These are phyloP conservation scores for Sphaerolaimus hirsutus DNA, from an alignment of 2,888 invertebrate species.

Conservation along the genomic window DNA sequence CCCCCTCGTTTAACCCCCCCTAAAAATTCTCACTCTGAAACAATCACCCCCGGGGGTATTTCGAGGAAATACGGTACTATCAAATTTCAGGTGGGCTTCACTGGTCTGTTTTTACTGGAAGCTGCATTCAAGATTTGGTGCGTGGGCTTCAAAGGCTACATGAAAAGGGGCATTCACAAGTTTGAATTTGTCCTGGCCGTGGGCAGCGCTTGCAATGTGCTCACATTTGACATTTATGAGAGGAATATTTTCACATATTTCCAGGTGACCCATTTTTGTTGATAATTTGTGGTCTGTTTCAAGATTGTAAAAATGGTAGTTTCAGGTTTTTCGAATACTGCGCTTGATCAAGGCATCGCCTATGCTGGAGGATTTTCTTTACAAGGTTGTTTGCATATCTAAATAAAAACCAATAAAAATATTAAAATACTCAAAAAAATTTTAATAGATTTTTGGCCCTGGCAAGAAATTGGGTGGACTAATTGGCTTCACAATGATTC, in stretches of 20 bases:
- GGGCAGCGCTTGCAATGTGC: conserved; percentile 69
- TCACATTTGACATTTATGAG: conserved; percentile 55
- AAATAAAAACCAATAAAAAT: not conserved
- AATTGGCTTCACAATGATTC: conserved; percentile 97
- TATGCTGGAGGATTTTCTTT: conserved; percentile 74
- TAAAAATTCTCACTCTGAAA: too few relatives aligned
- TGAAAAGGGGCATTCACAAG: conserved; percentile 40
- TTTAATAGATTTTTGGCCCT: conserved; percentile 39
- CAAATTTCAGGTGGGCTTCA: conserved; percentile 58
- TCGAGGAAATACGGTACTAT: too few relatives aligned
- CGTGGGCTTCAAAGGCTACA: conserved; percentile 70
- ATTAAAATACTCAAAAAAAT: not conserved
- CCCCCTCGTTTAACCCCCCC: too few relatives aligned
- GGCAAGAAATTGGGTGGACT: conserved; percentile 95
- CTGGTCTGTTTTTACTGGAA: conserved; percentile 73
- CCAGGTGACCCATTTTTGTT: conserved; percentile 39
- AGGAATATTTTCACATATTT: conserved; percentile 83
- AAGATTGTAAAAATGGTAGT: conserved; percentile 2
- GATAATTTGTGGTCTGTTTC: not conserved
- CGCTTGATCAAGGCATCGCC: conserved; percentile 93
- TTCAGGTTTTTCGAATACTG: conserved; percentile 67
- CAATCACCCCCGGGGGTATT: too few relatives aligned
- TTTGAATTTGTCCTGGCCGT: conserved; percentile 77
- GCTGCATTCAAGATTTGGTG: conserved; percentile 91
- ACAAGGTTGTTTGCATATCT: conserved; percentile 28